phyloP scores from a whole-genome alignment of 37 sponge, comb jelly and placozoan genomes.

The Cladorhizidae sp. region DNA sequence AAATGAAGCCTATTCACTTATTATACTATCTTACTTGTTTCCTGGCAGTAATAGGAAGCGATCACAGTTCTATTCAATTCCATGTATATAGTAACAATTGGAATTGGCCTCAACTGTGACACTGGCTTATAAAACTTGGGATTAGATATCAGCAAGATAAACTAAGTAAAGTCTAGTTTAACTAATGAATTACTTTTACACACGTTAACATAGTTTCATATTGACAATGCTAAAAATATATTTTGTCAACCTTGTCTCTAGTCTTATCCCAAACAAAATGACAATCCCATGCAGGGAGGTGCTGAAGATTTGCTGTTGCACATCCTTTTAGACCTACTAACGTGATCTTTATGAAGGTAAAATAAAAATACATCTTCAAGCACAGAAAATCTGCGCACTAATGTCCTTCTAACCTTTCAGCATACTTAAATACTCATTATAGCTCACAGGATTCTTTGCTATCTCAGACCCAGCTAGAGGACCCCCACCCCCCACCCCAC shows the following conservation, averaged over 20 bases:
- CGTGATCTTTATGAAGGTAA: background rate
- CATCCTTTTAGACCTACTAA: background rate
- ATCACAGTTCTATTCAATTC: slow-evolving; percentile 29
- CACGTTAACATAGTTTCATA: background rate
- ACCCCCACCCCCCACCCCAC: too few species aligned
- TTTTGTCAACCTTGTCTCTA: too few species aligned
- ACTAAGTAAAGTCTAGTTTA: too few species aligned
- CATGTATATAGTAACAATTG: slow-evolving; percentile 14
- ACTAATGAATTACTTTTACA: background rate
- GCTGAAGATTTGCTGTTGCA: background rate
- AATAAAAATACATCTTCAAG: background rate
- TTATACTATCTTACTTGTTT: slow-evolving; percentile 6
- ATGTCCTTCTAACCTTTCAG: background rate
- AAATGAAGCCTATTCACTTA: too few species aligned
- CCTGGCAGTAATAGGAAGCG: slow-evolving; percentile 15
- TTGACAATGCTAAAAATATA: slow-evolving; percentile 24
- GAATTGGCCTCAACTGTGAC: slow-evolving; percentile 33
- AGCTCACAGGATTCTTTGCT: too few species aligned
- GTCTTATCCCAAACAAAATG: too few species aligned
- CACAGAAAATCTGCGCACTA: too few species aligned
- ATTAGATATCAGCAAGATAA: too few species aligned
- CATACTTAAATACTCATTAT: background rate
- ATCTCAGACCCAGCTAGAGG: too few species aligned
- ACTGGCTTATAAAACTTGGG: too few species aligned
- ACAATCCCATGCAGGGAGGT: too few species aligned